Evolutionary conservation across 2,113 vertebrate genomes (phyloP).

Genomic region (Capreolus pygargus): DNA sequence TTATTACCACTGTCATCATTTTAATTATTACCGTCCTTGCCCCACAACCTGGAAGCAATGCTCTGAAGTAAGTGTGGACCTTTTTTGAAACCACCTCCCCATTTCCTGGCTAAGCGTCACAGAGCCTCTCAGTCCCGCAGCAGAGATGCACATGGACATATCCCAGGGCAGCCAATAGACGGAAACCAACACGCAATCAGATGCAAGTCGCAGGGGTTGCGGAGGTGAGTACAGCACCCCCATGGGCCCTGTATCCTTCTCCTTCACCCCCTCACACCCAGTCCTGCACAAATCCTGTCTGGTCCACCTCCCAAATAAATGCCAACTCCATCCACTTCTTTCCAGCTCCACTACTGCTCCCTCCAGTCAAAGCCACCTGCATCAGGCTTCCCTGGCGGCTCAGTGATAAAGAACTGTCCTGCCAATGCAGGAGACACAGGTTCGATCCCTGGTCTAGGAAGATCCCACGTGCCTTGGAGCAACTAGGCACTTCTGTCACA

Average conservation of each 20-base stretch:
- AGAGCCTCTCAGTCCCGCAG: background rate
- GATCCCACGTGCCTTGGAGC: background rate
- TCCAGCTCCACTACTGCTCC: background rate
- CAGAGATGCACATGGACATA: too few relatives aligned
- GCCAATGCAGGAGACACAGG: background rate
- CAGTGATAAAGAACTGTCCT: background rate
- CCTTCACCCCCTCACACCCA: background rate
- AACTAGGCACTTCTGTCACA: background rate
- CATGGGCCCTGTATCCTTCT: background rate
- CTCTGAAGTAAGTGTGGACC: background rate
- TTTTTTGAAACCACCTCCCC: background rate
- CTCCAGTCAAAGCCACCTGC: background rate
- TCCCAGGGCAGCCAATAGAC: background rate
- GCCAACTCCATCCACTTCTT: background rate
- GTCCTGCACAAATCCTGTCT: background rate
- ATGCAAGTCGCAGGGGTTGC: background rate
- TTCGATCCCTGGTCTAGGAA: background rate
- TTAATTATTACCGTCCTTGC: background rate
- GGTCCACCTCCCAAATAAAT: background rate
- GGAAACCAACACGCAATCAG: background rate
- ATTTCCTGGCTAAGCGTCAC: background rate
- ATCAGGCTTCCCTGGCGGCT: background rate
- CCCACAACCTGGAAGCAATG: background rate
- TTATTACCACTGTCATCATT: background rate
- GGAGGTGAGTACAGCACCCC: background rate